phyloP scores from a whole-genome alignment of 2,797 vertebrate genomes.

The Rhabdomys pumilio region DNA sequence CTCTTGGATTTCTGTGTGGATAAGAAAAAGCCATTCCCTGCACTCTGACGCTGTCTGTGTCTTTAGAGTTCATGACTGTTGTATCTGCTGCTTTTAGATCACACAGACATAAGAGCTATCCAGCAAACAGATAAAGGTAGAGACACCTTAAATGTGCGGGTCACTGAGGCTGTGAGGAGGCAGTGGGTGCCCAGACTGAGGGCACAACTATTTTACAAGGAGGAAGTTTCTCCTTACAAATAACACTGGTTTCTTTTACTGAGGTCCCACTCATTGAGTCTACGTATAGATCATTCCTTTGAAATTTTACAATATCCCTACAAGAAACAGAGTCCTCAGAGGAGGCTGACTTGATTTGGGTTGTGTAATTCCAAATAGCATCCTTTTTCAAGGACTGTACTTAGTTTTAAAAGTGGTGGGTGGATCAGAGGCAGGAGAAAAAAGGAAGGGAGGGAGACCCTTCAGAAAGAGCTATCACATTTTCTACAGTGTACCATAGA shows the following conservation, averaged over 20 bases:
- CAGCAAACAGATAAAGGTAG: constrained; percentile 33
- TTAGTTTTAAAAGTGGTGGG: not conserved
- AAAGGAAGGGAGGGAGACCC: not conserved
- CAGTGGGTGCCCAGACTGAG: not conserved
- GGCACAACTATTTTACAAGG: not conserved
- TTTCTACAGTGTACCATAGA: not conserved
- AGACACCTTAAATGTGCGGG: not conserved
- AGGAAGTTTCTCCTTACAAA: constrained; percentile 26
- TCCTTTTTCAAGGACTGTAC: not conserved
- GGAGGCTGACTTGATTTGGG: not conserved
- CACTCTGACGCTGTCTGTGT: not conserved
- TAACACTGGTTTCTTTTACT: not conserved
- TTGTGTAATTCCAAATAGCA: not conserved
- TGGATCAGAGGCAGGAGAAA: not conserved
- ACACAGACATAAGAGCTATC: not conserved
- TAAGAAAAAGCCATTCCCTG: not conserved
- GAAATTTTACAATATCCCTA: not conserved
- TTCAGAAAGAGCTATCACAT: not conserved
- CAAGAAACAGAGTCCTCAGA: not conserved
- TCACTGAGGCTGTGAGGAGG: not conserved
- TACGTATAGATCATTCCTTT: not conserved
- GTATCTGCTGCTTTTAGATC: not conserved
- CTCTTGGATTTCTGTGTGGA: constrained; percentile 29
- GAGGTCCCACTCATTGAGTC: not conserved
- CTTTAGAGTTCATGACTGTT: constrained; percentile 30